phyloP scores from a whole-genome alignment of 2,113 vertebrate genomes.

The Cercopithecus mona region DNA sequence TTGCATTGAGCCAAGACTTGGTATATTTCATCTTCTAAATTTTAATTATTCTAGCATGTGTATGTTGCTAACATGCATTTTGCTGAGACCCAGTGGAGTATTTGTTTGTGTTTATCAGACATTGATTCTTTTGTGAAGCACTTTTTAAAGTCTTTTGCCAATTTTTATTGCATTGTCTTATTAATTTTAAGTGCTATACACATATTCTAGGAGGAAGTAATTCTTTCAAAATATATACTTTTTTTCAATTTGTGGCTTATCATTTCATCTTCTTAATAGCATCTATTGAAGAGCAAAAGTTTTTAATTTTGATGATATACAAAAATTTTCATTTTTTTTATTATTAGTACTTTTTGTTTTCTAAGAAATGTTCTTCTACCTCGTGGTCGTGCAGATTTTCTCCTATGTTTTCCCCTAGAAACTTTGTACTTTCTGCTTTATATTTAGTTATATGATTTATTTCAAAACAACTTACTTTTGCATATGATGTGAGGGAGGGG shows the following conservation, averaged over 20 bases:
- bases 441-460: neutral
- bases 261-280: neutral
- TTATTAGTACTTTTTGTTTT: neutral
- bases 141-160: neutral
- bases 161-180: neutral
- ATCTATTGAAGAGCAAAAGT: neutral
- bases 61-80: neutral
- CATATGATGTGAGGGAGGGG: neutral
- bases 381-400: neutral
- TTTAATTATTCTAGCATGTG: neutral
- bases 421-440: neutral
- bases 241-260: neutral
- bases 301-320: neutral
- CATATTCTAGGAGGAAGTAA: neutral
- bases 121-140: neutral
- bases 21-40: neutral
- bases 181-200: neutral
- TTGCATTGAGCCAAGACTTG: neutral
- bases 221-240: neutral
- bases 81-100: neutral
- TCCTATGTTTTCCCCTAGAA: neutral
- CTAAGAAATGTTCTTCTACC: neutral
- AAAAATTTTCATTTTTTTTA: neutral
- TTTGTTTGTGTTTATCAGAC: neutral
- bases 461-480: neutral